Base-by-base conservation (phyloP, 1,140 invertebrate species). In the Cephus cinctus region DNA sequence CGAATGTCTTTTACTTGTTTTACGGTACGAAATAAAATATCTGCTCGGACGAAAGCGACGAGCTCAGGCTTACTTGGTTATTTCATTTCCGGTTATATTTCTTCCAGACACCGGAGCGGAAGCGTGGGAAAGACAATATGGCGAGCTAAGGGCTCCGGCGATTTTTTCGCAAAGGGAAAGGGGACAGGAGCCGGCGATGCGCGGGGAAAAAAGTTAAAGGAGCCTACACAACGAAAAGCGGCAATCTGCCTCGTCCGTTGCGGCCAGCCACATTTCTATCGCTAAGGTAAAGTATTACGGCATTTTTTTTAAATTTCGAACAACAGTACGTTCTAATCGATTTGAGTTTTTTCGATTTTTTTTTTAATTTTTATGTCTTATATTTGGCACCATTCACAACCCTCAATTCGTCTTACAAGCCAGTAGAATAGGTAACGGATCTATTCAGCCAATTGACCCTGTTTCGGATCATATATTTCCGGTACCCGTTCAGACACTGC, bases 201-300 rank as follows among this genome's bases (percentile, higher is more conserved):
- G 40, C 47, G 50, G 48, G 50, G 27, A 47, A 43, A 45, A 56
- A 47, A 61, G 58, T 61, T 69, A 56, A 67, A 63, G 43, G 34
- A 60, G 49, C 35, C n/a, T 54, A 50, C 45, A 57, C 49, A 61
- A 59, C 51, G 61, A 68, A 61, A 48, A 64, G 54, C 58, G 43
- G 50, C 62, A 65, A 50, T 48, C 67, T 69, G 65, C 56, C 59
- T 69, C 58, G 55, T 63, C 57, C 54, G 47, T 59, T 62, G 59
- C 63, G 53, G 59, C 56, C 56, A 68, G 62, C 49, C 56, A 64
- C 57, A 68, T 46, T 58, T 67, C 52, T 69, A 54, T 58, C 59
- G 57, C 63, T 71, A 71, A 69, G 68, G 68, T 71, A 50, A 47
- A 32, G 5, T 8, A n/a, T n/a, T n/a, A n/a, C n/a, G n/a, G n/a